Conservation (phyloP, 35 echinoderm and acorn worm species). For the Strongylocentrotus purpuratus region DNA sequence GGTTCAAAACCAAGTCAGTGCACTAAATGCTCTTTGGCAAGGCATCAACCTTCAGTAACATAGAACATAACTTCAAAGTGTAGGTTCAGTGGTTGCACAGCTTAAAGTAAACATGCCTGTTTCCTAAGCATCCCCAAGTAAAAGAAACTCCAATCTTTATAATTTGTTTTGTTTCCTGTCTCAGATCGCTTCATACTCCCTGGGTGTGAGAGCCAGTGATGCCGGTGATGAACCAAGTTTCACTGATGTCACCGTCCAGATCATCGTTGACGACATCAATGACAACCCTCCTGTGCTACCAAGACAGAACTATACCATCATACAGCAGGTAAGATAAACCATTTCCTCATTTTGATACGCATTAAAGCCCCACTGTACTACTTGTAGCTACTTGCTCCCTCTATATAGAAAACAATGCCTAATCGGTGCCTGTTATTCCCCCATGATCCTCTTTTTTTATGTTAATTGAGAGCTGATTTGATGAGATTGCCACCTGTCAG, state of each 20-base stretch:
- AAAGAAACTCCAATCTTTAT: not conserved
- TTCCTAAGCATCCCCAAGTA: not conserved
- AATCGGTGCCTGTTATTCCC: too few species aligned
- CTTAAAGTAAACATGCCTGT: not conserved
- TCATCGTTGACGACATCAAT: constrained; percentile 83
- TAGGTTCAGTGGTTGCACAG: too few species aligned
- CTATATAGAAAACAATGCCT: too few species aligned
- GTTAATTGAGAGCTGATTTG: too few species aligned
- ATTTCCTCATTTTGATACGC: not conserved
- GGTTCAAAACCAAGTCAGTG: too few species aligned
- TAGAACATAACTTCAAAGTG: not conserved
- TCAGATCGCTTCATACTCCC: constrained; percentile 85
- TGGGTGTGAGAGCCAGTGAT: constrained; percentile 88
- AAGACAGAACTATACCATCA: constrained; percentile 76
- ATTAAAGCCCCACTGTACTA: too few species aligned
- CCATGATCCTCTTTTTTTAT: too few species aligned
- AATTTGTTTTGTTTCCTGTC: not conserved
- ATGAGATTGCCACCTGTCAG: too few species aligned
- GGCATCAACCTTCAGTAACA: not conserved
- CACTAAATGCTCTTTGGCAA: not conserved
- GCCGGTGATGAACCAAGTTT: constrained; percentile 57
- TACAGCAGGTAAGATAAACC: constrained; percentile 64
- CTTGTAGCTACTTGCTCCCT: too few species aligned
- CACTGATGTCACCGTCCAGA: constrained; percentile 79
- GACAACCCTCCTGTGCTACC: constrained; percentile 88